phyloP scores from a whole-genome alignment of 1,140 invertebrate species.

The Mizuhopecten yessoensis region DNA sequence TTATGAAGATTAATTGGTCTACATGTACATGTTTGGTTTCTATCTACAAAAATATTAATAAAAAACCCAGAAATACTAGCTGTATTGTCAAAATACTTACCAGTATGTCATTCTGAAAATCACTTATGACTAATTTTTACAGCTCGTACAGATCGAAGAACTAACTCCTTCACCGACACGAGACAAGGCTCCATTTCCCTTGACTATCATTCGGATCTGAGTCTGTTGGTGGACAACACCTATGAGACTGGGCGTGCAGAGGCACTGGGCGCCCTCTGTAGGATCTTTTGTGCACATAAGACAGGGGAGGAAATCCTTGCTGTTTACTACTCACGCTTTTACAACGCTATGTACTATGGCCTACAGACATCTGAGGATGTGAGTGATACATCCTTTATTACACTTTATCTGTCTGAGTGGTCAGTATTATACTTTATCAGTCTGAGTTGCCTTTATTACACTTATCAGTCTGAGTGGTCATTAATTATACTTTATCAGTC shows the following conservation, averaged over 20 bases:
- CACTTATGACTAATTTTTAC: slow-evolving; percentile 40
- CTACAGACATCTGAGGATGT: slow-evolving; percentile 86
- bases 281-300: slow-evolving; percentile 98
- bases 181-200: slow-evolving; percentile 70
- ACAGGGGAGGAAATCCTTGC: slow-evolving; percentile 97
- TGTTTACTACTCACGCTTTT: slow-evolving; percentile 97
- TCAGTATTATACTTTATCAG: no score
- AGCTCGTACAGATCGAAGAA: slow-evolving; percentile 71
- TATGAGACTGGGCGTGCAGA: slow-evolving; percentile 92
- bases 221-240: slow-evolving; percentile 68
- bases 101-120: no score
- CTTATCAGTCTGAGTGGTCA: no score
- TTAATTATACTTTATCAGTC: no score
- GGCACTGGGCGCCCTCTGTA: slow-evolving; percentile 96
- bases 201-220: slow-evolving; percentile 65
- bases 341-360: slow-evolving; percentile 94
- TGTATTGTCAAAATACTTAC: no score
- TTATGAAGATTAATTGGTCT: no score
- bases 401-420: no score
- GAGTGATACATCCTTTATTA: no score
- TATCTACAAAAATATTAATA: no score
- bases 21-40: no score
- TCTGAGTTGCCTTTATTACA: no score
- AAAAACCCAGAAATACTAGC: no score
- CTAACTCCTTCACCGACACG: slow-evolving; percentile 78